Conservation (phyloP, 2,113 vertebrate genomes). For the Caretta caretta region DNA sequence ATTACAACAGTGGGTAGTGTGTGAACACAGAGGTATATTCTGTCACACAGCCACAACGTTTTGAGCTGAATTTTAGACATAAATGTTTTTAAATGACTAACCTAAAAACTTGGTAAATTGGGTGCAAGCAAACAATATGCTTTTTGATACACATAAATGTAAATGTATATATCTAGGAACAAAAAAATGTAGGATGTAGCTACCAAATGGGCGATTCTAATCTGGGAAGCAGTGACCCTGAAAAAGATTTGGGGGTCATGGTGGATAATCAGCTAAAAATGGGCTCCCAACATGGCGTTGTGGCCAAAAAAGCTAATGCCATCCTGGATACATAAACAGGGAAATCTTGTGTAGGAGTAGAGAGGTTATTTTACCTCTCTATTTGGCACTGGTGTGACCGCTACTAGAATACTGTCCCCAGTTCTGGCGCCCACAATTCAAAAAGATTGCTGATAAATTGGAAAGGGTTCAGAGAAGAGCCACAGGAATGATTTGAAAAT, state of each 20-base stretch:
- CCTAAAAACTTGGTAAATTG: not conserved
- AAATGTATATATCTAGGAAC: not conserved
- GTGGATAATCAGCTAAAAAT: not conserved
- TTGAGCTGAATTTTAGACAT: slow-evolving; percentile 10
- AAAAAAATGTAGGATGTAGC: not conserved
- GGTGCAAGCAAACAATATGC: not conserved
- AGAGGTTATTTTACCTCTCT: not conserved
- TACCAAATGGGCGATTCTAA: not conserved
- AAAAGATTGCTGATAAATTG: not conserved
- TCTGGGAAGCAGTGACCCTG: not conserved
- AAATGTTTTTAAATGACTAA: not conserved
- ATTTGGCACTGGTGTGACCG: not conserved
- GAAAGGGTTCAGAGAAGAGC: not conserved
- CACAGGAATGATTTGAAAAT: not conserved
- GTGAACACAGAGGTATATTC: too few species aligned
- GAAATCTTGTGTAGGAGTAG: not conserved
- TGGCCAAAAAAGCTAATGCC: not conserved
- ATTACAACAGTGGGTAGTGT: not conserved
- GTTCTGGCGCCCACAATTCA: not conserved
- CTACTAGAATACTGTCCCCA: not conserved
- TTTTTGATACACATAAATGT: not conserved
- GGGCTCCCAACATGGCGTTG: not conserved
- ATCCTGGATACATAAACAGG: not conserved
- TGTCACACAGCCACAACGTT: not conserved
- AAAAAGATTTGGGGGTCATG: not conserved